Base-by-base conservation (phyloP, 2,888 invertebrate genomes). In the Orthonychiurus folsomi region DNA sequence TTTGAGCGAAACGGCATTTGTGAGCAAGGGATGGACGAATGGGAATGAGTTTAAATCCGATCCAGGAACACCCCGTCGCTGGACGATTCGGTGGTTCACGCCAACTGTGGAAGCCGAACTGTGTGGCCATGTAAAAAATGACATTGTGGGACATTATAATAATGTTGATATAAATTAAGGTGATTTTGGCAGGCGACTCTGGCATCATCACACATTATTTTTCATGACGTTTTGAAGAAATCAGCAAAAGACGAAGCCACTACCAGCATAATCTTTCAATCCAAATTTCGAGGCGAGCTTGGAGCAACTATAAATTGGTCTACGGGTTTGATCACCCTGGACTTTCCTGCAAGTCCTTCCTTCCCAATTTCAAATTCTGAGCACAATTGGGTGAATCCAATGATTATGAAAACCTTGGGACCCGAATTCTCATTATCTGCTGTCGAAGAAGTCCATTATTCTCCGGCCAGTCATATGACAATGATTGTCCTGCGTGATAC, bases 1-100 rank as follows among this genome's bases (percentile, higher is more conserved):
- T 70, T 71, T 81, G 3, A 81, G 81, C 20, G 82, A 83, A 74
- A 82, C 82, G 0, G 81, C 80, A 0, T 82, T 79, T 67, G 76
- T 72, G 5, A 79, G 47, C 69, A 74, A 56, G 73, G 75, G 23
- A 47, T 74, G 55, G 68, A 68, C 21, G 50, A 63, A 28, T 50
- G 60, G 52, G 0, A 60, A 66, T 2, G 55, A 50, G 25, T 26
- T 61, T 9, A 59, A 25, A 27, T 37, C 56, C 25, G 21, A 61
- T n/a, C 3, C 18, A 15, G 20, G 5, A 53, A 37, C n/a, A 1
- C 20, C 20, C 3, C 9, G 3, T 5, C 5, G 52, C 9, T 63
- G 62, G 25, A 62, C 57, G 3, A 23, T 62, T 3, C 57, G 62
- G 3, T 62, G 62, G 62, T 58, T 58, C 24, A 52, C 62, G 9